Evolutionary conservation across 2,888 invertebrate genomes (phyloP), one percentile per base, ranked within the genome.

Genomic region (Pachymerium ferrugineum): DNA sequence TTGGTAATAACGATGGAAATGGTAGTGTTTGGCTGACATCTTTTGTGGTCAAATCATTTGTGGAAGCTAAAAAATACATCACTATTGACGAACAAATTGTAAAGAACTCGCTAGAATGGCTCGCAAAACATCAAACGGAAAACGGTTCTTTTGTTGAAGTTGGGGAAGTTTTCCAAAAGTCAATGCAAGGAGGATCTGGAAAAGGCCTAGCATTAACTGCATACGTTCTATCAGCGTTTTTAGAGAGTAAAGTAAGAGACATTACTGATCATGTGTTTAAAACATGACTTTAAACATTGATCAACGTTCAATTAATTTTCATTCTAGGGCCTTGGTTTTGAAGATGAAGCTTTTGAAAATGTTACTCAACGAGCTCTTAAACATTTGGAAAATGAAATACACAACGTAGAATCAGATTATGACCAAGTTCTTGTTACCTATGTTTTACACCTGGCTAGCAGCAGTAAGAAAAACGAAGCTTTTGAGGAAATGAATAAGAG

Each of bases 11-110:
- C 28, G 83, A 83, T 75, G 75, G 76, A 29, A 77, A 78, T 25
- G 83, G 83, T 14, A 83, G 82, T 73, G 80, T 80, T 3, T 83
- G 83, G 83, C 75, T 83, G 75, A 82, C 82, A n/a, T 82, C 83
- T 0, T 83, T 83, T 78, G 83, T 83, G 3, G 78, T 79, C 2
- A 80, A 80, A 76, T 80, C 81, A 3, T 83, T 83, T 79, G 79
- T 79, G 68, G 81, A 83, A 77, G 83, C 83, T 3, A 79, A 79
- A 67, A 74, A 77, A 4, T 80, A 80, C 75, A 80, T 82, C 29
- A 79, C 79, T 72, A 78, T 83, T 74, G 83, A 83, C 73, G 76
- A 77, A 25, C 76, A 79, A 3, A 78, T 80, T 6, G 77, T 83
- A 25, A 77, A 74, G 8, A 76, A 77, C 25, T 80, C 82, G 10